A percentile compares a stretch with the other conserved stretches of the same genome.
phyloP scores from a whole-genome alignment of 2,888 invertebrate genomes.

The Catotricha subobsoleta region DNA sequence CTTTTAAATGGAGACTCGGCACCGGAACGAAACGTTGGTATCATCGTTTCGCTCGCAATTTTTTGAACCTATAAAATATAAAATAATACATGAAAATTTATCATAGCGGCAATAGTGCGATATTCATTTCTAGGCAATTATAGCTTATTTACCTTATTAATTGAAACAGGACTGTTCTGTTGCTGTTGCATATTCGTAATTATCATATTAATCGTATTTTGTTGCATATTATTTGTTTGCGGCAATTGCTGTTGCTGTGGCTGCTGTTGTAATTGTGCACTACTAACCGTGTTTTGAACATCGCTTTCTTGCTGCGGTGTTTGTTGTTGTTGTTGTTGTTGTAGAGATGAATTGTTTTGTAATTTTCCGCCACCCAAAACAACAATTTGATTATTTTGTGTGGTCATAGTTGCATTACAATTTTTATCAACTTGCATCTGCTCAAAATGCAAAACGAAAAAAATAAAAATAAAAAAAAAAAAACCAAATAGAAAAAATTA shows the following conservation, averaged over 20 bases:
- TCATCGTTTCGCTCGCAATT: constrained; percentile 13
- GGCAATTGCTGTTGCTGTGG: constrained; percentile 19
- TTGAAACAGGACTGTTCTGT: not conserved
- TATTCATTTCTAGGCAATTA: no score
- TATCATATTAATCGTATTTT: constrained; percentile 5
- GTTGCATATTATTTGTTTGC: constrained; percentile 20
- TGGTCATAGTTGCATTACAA: constrained; percentile 45
- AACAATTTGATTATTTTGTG: constrained; percentile 43
- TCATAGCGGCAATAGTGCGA: no score
- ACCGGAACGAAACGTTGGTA: constrained; percentile 6
- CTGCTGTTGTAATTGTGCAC: constrained; percentile 18
- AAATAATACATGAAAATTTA: no score
- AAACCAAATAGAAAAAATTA: no score
- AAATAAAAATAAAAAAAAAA: no score
- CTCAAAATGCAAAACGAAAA: not conserved
- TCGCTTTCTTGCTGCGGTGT: constrained; percentile 22
- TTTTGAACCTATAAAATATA: constrained; percentile 11
- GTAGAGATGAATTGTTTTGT: not conserved
- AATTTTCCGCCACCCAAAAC: constrained; percentile 23
- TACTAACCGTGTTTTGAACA: no score
- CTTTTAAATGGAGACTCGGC: constrained; percentile 1
- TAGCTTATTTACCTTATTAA: not conserved
- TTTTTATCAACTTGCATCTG: constrained; percentile 39
- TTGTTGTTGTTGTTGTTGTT: constrained; percentile 12
- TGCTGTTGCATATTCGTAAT: not conserved